Evolutionary conservation across 2,113 vertebrate genomes (phyloP), one percentile per base, ranked within the genome.

Genomic region (Lathamus discolor): DNA sequence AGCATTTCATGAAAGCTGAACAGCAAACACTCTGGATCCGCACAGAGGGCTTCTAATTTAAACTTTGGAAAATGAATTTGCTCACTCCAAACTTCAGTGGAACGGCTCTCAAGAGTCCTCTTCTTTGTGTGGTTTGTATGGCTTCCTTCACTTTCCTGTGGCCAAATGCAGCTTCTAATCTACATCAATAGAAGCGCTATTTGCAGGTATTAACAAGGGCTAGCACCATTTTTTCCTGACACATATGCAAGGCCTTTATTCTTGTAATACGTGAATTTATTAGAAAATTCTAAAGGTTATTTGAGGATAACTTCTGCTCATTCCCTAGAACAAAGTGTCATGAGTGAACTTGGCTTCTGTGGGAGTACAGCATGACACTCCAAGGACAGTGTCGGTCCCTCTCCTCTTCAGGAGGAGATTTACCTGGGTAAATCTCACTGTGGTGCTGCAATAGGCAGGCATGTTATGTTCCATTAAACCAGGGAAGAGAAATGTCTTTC

Each of bases 1-100:
- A 93, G 35, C 72, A 88, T 75, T 89, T 92, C 27, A 29, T 63
- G 25, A 91, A 96, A 87, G 10, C 24, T 79, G 62, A 96, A 51
- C 61, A 92, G 85, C 13, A 14, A 80, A 74, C 29, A 75, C 43
- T 88, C 27, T 52, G 17, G 55, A 90, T 91, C 64, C 67, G 49
- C 51, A 83, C 31, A 80, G 48, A 88, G 2, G 2, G 3, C 51
- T 70, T 95, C 85, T 87, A 69, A 88, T 88, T 80, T 93, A 44
- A 59, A 91, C 33, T 37, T 52, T 72, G 29, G 28, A 86, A 90
- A 69, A 62, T 83, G 52, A 22, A 73, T 88, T 96, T 61, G 81
- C 41, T 79, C 33, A 57, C 9, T 79, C 46, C 9, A 13, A 82
- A 88, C 39, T 94, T 81, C 69, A 81, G 31, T 31, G 52, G 69